Conservation (phyloP, 2,888 invertebrate species). For the Periphyllus acericola region DNA sequence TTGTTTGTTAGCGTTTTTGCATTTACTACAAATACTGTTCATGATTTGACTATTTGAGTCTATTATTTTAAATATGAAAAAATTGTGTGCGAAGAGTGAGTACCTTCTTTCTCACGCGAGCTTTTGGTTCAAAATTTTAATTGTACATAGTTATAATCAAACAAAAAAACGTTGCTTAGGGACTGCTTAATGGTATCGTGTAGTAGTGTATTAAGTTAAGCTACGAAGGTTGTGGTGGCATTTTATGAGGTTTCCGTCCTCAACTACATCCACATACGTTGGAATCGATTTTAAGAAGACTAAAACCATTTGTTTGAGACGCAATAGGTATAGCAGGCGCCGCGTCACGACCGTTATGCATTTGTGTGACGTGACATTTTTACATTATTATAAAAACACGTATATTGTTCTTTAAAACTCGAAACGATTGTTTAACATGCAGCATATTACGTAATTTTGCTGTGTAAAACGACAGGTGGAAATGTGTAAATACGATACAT, state of each 20-base stretch:
- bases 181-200: not conserved
- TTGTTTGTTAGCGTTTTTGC: too few relatives aligned
- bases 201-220: not conserved
- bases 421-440: slow-evolving; percentile 4
- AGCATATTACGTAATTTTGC: not conserved
- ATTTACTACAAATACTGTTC: too few relatives aligned
- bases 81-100: too few relatives aligned
- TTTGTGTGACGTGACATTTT: not conserved
- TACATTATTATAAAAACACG: not conserved
- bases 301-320: slow-evolving; percentile 13
- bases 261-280: not conserved
- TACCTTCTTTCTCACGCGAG: too few relatives aligned
- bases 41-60: too few relatives aligned
- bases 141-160: not conserved
- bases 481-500: not conserved
- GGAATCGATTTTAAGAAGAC: slow-evolving; percentile 19
- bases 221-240: not conserved
- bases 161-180: not conserved
- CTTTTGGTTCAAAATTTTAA: not conserved
- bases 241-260: slow-evolving; percentile 31
- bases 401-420: not conserved
- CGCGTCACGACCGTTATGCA: not conserved
- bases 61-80: too few relatives aligned
- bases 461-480: not conserved
- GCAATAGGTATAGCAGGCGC: not conserved